Evolutionary conservation across 2,888 invertebrate genomes (phyloP).

Genomic region (Andrena praecox): DNA sequence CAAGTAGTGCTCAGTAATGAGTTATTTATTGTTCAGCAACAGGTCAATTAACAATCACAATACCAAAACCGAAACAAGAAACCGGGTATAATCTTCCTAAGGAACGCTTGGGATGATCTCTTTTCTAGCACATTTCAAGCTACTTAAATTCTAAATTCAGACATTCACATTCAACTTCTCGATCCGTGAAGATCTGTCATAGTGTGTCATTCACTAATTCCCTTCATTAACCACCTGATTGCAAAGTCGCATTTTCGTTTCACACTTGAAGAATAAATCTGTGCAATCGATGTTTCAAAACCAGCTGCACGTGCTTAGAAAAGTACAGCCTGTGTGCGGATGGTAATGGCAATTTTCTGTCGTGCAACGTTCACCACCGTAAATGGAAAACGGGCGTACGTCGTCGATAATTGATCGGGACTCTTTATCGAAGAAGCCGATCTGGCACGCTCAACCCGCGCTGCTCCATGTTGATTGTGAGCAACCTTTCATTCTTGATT

Average conservation of each 20-base stretch:
- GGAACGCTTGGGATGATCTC: too few species aligned
- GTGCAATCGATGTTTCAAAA: constrained; percentile 18
- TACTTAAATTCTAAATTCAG: too few species aligned
- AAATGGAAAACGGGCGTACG: constrained; percentile 55
- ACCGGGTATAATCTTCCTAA: too few species aligned
- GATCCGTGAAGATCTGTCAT: too few species aligned
- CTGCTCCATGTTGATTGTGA: constrained; percentile 32
- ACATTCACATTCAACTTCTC: too few species aligned
- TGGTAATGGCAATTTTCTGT: constrained; percentile 44
- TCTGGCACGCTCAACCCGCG: constrained; percentile 49
- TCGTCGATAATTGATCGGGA: constrained; percentile 56
- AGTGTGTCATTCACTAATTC: too few species aligned
- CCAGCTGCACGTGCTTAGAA: not conserved
- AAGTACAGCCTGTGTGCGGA: constrained; percentile 34
- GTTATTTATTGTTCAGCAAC: too few species aligned
- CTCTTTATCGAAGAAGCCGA: constrained; percentile 60
- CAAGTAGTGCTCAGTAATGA: too few species aligned
- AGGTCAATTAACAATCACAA: too few species aligned
- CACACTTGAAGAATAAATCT: constrained; percentile 13
- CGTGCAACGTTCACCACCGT: constrained; percentile 13
- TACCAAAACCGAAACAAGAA: too few species aligned
- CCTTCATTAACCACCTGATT: too few species aligned
- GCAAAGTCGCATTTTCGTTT: not conserved
- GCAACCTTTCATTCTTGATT: constrained; percentile 64
- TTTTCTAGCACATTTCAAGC: too few species aligned